Base-by-base conservation (phyloP, 2,888 invertebrate genomes). In the Eristalis intricaria region DNA sequence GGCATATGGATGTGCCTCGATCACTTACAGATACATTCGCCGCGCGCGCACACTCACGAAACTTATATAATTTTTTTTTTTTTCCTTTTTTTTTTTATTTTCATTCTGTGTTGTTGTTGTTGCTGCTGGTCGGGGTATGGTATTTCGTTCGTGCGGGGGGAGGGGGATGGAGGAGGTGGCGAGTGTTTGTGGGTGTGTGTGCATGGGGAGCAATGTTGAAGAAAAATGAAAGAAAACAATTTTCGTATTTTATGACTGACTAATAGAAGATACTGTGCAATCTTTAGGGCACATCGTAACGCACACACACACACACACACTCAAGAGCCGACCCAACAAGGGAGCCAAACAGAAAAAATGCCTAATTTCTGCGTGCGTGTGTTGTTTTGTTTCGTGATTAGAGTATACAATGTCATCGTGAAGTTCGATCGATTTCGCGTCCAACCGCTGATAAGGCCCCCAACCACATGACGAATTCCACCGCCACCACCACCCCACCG, bases 31-130 rank as follows among this genome's bases (percentile, higher is more conserved):
- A 75, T 50, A 70, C 66, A 64, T 22, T 68, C 22, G 4, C 35
- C 35, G 70, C 26, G 64, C 71, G 83, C 86, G 86, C 83, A 74
- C 86, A 86, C 82, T 86, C 83, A 75, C 32, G 13, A 43, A 65
- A 86, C 82, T 86, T 86, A 86, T 86, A 82, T 82, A 86, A 83
- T 83, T 84, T 78, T 68, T 78, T 38, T 43, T 80, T 68, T 43
- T 58, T 63, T 61, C 35, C 38, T 32, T 68, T 1, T 29, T 40
- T 35, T 2, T 0, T 7, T 19, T 32, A 13, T 73, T 35, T 74
- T 29, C 0, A 2, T 29, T 4, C 29, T 4, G 5, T 5, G 13
- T 64, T 74, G 63, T 68, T 66, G 29, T 61, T 61, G 61, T 23
- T 38, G 43, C 1, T 50, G 50, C 7, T 50, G 50, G 32, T 29